These are phyloP conservation scores for Epinotia bilunana DNA, from an alignment of 2,888 invertebrate species.

Conservation along the genomic window DNA sequence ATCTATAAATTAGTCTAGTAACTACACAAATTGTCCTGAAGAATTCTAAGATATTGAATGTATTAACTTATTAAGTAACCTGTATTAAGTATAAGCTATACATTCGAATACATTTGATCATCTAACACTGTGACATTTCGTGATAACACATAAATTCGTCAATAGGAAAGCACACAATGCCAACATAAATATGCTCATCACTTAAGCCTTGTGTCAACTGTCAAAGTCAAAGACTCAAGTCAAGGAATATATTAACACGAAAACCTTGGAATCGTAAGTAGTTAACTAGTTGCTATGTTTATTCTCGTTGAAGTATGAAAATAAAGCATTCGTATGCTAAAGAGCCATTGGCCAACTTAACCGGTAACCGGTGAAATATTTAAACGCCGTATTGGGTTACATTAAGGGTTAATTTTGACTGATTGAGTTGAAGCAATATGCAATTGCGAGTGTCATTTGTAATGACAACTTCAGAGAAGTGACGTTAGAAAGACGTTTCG, in stretches of 20 bases:
- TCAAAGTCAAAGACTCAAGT: slow-evolving; percentile 38
- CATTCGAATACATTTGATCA: too few species aligned
- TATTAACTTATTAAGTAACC: too few species aligned
- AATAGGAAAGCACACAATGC: neutral
- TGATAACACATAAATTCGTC: neutral
- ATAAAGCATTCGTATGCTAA: slow-evolving; percentile 46
- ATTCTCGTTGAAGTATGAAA: slow-evolving; percentile 44
- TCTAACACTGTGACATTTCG: neutral
- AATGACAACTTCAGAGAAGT: slow-evolving; percentile 42
- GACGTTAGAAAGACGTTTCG: slow-evolving; percentile 34
- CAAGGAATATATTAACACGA: slow-evolving; percentile 37
- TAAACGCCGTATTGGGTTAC: neutral
- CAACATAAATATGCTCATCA: slow-evolving; percentile 19
- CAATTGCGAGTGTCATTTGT: slow-evolving; percentile 32
- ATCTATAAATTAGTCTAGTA: too few species aligned
- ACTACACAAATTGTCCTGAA: too few species aligned
- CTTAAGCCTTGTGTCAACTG: slow-evolving; percentile 30
- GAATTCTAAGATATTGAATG: too few species aligned
- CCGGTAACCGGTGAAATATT: neutral
- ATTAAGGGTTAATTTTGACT: slow-evolving; percentile 5
- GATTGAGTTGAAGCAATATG: slow-evolving; percentile 1
- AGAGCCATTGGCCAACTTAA: slow-evolving; percentile 29
- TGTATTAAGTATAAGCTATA: too few species aligned
- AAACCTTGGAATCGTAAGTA: slow-evolving; percentile 45
- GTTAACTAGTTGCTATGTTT: slow-evolving; percentile 35